Percentiles rank a stretch among this genome's conserved stretches.
Conservation (phyloP, 2,113 vertebrate species). For the Pavo muticus region DNA sequence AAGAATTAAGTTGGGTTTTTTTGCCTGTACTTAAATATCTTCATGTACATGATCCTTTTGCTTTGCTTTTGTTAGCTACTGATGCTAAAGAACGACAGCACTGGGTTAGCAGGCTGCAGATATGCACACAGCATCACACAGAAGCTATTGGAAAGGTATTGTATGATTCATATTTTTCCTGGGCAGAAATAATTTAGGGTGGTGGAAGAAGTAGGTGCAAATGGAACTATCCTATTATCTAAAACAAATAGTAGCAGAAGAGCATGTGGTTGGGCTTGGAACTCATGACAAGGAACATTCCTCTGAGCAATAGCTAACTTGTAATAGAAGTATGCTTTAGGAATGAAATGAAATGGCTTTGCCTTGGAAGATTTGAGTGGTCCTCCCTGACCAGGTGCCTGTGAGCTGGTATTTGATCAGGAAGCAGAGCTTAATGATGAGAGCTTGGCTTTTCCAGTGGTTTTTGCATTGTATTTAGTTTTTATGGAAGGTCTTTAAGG, state of each 20-base stretch:
- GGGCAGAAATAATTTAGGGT: not conserved
- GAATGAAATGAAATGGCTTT: not conserved
- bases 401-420: not conserved
- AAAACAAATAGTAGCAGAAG: not conserved
- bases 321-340: not conserved
- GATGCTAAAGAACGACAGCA: conserved; percentile 98
- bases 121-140: conserved; percentile 97
- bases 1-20: not conserved
- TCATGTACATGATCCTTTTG: not conserved
- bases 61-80: conserved; percentile 80
- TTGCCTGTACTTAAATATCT: not conserved
- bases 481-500: not conserved
- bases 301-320: not conserved
- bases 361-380: not conserved
- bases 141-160: conserved; percentile 97
- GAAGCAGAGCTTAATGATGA: not conserved
- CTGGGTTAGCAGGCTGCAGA: conserved; percentile 98
- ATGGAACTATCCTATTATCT: not conserved
- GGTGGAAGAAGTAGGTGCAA: not conserved
- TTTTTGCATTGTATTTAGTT: not conserved
- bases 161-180: not conserved
- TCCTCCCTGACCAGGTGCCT: not conserved
- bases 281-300: rapidly evolving
- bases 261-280: not conserved
- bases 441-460: not conserved